Percentiles rank a stretch among this genome's conserved stretches.
phyloP scores from a whole-genome alignment of 2,797 vertebrate species.

The Pangasius macronema region DNA sequence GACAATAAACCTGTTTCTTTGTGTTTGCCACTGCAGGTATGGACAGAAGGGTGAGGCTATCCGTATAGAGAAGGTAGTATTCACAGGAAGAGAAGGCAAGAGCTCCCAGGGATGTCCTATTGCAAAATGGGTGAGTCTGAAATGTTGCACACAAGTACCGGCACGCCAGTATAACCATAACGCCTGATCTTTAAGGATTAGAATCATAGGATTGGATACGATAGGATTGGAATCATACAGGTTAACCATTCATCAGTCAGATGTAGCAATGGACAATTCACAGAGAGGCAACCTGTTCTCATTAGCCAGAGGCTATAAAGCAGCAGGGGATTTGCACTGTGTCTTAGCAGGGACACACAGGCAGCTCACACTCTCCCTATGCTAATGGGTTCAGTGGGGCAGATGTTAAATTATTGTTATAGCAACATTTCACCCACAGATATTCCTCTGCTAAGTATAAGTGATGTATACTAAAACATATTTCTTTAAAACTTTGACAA shows the following conservation, averaged over 20 bases:
- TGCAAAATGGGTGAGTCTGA: slow-evolving; percentile 95
- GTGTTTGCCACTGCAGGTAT: slow-evolving; percentile 73
- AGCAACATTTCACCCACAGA: not conserved
- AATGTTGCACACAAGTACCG: not conserved
- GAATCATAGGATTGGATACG: no score
- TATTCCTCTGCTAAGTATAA: not conserved
- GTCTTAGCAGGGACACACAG: slow-evolving; percentile 19
- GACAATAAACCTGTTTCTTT: not conserved
- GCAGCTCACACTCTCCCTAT: slow-evolving; percentile 41
- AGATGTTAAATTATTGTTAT: slow-evolving; percentile 18
- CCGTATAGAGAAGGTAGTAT: slow-evolving; percentile 94
- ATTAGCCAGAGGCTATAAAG: slow-evolving; percentile 56
- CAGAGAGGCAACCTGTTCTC: slow-evolving; percentile 24
- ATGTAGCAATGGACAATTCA: slow-evolving; percentile 27
- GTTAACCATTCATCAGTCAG: not conserved
- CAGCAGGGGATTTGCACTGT: slow-evolving; percentile 56
- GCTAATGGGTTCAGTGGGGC: slow-evolving; percentile 54
- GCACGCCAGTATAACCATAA: not conserved
- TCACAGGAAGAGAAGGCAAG: slow-evolving; percentile 94
- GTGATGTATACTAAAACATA: not conserved
- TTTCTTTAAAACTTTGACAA: not conserved
- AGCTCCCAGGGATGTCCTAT: slow-evolving; percentile 97
- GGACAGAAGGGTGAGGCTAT: slow-evolving; percentile 93
- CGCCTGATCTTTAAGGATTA: not conserved
- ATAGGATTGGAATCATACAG: not conserved